Base-by-base conservation (phyloP, 2,888 invertebrate species). In the Lithodes maja region DNA sequence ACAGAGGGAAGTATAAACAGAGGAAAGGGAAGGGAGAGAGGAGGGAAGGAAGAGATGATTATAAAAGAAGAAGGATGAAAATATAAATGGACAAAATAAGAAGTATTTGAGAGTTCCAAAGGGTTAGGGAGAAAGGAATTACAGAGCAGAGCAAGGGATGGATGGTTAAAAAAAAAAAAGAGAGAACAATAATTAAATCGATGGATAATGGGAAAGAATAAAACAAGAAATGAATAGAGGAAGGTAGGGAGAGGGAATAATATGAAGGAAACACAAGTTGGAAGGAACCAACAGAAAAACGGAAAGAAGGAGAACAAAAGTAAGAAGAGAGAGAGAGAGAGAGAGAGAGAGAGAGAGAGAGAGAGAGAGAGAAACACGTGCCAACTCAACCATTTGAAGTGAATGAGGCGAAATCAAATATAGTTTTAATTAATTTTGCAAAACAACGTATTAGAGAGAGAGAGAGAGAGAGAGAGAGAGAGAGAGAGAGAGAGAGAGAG, bases 401-500 rank as follows among this genome's bases (percentile, higher is more conserved):
- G 55, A 55, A 55, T 55, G 55, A 9, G 55, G 55, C 55, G 55
- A 55, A 9, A 5, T 55, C 55, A 55, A 55, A 55, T 55, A 55
- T 55, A 55, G 3, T 3, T 55, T 55, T 55, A 55, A 55, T 55
- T 55, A 55, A 55, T 5, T 55, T 55, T 55, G 9, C 55, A 5
- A 9, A n/a, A n/a, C n/a, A n/a, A n/a, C n/a, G n/a, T n/a, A n/a
- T n/a, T n/a, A n/a, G n/a, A n/a, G n/a, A n/a, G 55, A 55, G 74
- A 17, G 74, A 74, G 74, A 74, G 74, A 74, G 74, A 74, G 74
- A 74, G 74, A 74, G 74, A 74, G n/a, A 15, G 74, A 15, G 74
- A 15, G 74, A n/a, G 74, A 55, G 55, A 71, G 15, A 15, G 3
- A 2, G 71, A 15, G 71, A 71, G n/a, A 71, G 5, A 12, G 12